These are phyloP conservation scores for Carapus acus DNA, from an alignment of 2,797 vertebrate genomes.

Conservation along the genomic window DNA sequence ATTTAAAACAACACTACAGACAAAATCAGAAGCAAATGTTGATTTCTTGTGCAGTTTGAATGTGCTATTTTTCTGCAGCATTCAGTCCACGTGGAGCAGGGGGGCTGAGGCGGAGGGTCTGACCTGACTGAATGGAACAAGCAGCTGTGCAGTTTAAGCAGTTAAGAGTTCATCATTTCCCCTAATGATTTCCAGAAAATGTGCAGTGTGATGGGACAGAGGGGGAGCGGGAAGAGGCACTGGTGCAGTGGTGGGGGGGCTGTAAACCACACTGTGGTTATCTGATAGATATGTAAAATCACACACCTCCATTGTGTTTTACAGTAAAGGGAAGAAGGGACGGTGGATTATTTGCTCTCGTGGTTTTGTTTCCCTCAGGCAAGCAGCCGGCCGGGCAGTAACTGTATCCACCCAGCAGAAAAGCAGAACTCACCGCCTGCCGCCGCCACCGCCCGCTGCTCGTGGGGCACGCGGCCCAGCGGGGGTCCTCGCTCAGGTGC, in stretches of 20 bases:
- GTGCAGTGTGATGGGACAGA: slow-evolving; percentile 23
- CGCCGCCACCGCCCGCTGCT: slow-evolving; percentile 40
- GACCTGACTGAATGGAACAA: not conserved
- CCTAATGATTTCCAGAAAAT: slow-evolving; percentile 57
- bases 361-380: slow-evolving; percentile 59
- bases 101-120: not conserved
- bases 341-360: slow-evolving; percentile 63
- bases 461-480: slow-evolving; percentile 47
- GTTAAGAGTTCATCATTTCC: slow-evolving; percentile 53
- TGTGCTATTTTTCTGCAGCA: not conserved
- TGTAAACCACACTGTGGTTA: slow-evolving; percentile 52
- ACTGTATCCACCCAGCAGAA: slow-evolving; percentile 65
- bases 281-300: slow-evolving; percentile 62
- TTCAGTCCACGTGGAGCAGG: too few relatives aligned
- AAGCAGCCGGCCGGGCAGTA: slow-evolving; percentile 41
- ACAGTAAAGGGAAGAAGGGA: slow-evolving; percentile 72
- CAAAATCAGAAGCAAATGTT: too few relatives aligned
- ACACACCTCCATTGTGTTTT: slow-evolving; percentile 51
- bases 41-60: too few relatives aligned
- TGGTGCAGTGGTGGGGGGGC: slow-evolving; percentile 7
- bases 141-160: slow-evolving; percentile 32
- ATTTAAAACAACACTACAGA: too few relatives aligned
- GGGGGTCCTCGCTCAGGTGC: slow-evolving; percentile 39
- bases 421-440: slow-evolving; percentile 78
- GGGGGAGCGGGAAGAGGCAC: too few relatives aligned